These are phyloP conservation scores for Chiridota heheva DNA, from an alignment of 35 echinoderm and acorn worm species.

Conservation along the genomic window DNA sequence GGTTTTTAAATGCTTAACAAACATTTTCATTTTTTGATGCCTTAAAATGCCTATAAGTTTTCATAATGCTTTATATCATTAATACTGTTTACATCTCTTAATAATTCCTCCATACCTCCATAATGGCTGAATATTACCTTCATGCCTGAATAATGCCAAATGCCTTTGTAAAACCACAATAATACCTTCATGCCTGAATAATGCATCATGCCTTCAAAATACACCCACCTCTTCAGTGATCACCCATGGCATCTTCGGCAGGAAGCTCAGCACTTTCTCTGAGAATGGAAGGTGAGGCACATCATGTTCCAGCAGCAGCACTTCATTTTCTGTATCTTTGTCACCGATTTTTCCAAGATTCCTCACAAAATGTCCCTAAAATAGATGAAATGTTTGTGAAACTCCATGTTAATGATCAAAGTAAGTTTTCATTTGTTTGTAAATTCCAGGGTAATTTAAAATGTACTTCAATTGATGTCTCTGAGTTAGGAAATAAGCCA, in stretches of 20 bases:
- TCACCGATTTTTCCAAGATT: conserved; percentile 87
- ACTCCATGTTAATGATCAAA: not conserved
- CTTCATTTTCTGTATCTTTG: conserved; percentile 96
- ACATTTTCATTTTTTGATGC: too few species aligned
- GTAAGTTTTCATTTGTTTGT: not conserved
- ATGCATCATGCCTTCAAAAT: too few species aligned
- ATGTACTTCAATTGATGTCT: not conserved
- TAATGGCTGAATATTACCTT: too few species aligned
- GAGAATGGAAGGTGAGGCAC: conserved; percentile 91
- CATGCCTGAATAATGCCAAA: too few species aligned
- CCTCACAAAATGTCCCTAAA: conserved; percentile 95
- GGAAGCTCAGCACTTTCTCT: conserved; percentile 86
- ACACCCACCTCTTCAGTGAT: conserved; percentile 88
- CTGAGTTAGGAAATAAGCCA: too few species aligned
- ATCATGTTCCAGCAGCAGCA: conserved; percentile 92
- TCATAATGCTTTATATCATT: too few species aligned
- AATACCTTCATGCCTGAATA: too few species aligned
- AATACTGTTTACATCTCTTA: too few species aligned
- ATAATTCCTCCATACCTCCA: too few species aligned
- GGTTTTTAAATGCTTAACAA: too few species aligned
- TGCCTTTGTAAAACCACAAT: too few species aligned
- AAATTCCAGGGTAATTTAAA: not conserved
- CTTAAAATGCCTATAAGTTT: too few species aligned
- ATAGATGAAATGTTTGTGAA: not conserved
- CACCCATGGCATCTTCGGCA: conserved; percentile 82